Percentiles rank a stretch among this genome's conserved stretches.
Conservation (phyloP, 1,140 invertebrate species). For the Wasmannia auropunctata region DNA sequence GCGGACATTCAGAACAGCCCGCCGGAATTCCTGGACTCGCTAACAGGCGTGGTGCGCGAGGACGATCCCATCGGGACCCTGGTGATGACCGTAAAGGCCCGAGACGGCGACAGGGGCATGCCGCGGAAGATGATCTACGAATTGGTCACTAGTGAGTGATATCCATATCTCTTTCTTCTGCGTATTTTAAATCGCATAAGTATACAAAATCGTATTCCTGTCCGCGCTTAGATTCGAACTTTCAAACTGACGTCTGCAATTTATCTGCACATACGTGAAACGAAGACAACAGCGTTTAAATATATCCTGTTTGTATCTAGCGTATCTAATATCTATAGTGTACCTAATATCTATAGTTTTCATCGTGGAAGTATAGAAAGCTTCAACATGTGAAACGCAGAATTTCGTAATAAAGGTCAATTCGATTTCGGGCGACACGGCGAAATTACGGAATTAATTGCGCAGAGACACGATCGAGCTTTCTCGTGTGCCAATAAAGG, state of each 20-base stretch:
- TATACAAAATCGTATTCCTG: background rate
- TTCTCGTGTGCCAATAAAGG: background rate
- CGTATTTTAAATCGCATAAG: background rate
- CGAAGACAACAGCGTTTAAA: too few species aligned
- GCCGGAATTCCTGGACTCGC: constrained; percentile 92
- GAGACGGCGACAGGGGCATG: constrained; percentile 93
- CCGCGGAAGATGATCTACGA: constrained; percentile 92
- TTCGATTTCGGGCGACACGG: background rate
- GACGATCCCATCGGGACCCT: constrained; percentile 94
- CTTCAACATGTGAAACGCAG: background rate
- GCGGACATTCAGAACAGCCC: constrained; percentile 93
- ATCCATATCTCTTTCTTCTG: background rate
- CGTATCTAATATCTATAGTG: background rate
- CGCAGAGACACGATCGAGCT: background rate
- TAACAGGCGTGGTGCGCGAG: constrained; percentile 93
- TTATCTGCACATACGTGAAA: background rate
- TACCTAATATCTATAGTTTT: background rate
- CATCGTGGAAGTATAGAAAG: background rate
- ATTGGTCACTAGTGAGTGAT: constrained; percentile 92
- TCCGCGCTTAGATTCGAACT: background rate
- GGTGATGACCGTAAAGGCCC: constrained; percentile 91
- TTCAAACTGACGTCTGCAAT: too few species aligned
- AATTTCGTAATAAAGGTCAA: background rate
- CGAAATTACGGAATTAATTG: background rate
- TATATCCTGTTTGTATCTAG: background rate